These are phyloP conservation scores for Columba janthina DNA, from an alignment of 2,113 vertebrate genomes.

Conservation along the genomic window DNA sequence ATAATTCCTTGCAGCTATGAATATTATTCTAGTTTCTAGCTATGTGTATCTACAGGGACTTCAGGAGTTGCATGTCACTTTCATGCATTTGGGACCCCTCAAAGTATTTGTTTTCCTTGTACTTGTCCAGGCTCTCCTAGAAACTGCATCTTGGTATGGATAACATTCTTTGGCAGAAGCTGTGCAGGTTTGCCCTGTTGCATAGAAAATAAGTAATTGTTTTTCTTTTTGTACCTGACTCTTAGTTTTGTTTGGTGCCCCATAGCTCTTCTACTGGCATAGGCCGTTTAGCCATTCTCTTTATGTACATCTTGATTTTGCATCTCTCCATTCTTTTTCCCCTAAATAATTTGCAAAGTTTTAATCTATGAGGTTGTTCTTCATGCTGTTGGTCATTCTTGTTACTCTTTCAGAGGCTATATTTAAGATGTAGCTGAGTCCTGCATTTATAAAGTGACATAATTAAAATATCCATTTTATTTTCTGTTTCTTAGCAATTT, in stretches of 20 bases:
- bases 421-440: background rate
- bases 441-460: background rate
- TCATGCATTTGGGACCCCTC: background rate
- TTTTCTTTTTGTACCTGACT: background rate
- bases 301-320: background rate
- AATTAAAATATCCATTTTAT: background rate
- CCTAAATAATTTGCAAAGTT: background rate
- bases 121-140: background rate
- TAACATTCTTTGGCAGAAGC: background rate
- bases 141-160: fast-evolving
- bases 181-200: background rate
- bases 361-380: background rate
- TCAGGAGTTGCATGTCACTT: background rate
- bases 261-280: background rate
- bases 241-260: background rate
- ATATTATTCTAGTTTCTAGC: background rate
- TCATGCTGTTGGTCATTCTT: background rate
- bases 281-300: background rate
- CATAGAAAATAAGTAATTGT: background rate
- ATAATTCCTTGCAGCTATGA: background rate
- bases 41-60: background rate
- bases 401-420: background rate
- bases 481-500: background rate
- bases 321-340: background rate
- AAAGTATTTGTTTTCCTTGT: background rate